These are phyloP conservation scores for Pomatorhinus ruficollis DNA, from an alignment of 2,113 vertebrate genomes.

Conservation along the genomic window DNA sequence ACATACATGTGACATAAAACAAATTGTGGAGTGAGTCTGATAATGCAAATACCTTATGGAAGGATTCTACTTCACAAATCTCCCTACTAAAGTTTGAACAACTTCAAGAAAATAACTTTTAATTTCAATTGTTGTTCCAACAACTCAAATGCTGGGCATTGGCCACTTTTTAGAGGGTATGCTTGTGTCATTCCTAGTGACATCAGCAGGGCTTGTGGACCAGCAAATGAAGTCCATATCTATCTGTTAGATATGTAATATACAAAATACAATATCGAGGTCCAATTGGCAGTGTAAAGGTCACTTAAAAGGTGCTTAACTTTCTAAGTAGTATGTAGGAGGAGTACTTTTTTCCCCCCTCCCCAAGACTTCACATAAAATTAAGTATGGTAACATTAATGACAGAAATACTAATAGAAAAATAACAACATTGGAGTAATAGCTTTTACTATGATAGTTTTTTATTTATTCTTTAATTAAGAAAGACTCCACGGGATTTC, in stretches of 20 bases:
- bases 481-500: not conserved
- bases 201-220: not conserved
- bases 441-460: not conserved
- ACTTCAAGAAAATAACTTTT: slow-evolving; percentile 56
- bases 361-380: not conserved
- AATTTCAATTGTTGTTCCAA: not conserved
- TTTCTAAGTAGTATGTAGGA: not conserved
- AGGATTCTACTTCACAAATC: slow-evolving; percentile 36
- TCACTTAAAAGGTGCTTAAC: slow-evolving; percentile 14
- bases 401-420: not conserved
- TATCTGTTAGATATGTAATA: not conserved
- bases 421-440: not conserved
- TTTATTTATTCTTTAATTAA: not conserved
- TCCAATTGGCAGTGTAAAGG: slow-evolving; percentile 45
- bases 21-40: not conserved
- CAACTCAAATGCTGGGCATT: slow-evolving; percentile 16
- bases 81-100: slow-evolving; percentile 48
- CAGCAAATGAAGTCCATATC: not conserved
- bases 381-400: not conserved
- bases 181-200: slow-evolving; percentile 40
- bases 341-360: not conserved
- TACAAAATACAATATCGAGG: slow-evolving; percentile 21
- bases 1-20: not conserved
- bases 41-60: slow-evolving; percentile 6
- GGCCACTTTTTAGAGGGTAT: slow-evolving; percentile 21